Evolutionary conservation across 2,888 invertebrate genomes (phyloP).

Genomic region (Petrophora chlorosata): DNA sequence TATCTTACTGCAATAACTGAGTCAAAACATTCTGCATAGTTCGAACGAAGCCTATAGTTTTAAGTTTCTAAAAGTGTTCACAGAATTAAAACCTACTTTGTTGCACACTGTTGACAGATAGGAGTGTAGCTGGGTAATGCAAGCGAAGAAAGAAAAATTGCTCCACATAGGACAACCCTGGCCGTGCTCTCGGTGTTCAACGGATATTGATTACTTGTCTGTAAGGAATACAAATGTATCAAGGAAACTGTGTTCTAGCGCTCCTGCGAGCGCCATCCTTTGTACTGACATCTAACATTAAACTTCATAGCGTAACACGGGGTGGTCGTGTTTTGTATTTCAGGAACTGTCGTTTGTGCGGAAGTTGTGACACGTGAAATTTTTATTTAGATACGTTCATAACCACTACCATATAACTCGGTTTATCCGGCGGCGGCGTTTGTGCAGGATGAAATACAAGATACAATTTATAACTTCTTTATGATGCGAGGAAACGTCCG

Average conservation of each 20-base stretch:
- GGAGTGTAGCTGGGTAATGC: too few relatives aligned
- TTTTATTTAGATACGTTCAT: constrained; percentile 30
- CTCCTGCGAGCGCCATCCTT: constrained; percentile 64
- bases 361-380: constrained; percentile 27
- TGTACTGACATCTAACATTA: constrained; percentile 71
- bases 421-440: constrained; percentile 9
- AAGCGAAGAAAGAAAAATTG: constrained; percentile 55
- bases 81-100: too few relatives aligned
- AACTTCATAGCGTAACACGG: constrained; percentile 66
- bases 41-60: too few relatives aligned
- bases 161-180: constrained; percentile 58
- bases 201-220: constrained; percentile 80
- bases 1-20: too few relatives aligned
- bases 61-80: too few relatives aligned
- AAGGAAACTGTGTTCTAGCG: constrained; percentile 65
- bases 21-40: too few relatives aligned
- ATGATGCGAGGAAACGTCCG: constrained; percentile 49
- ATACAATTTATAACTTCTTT: constrained; percentile 38
- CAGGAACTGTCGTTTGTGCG: constrained; percentile 33
- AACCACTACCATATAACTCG: constrained; percentile 18
- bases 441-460: constrained; percentile 37
- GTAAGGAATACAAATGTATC: constrained; percentile 82
- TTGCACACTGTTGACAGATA: too few relatives aligned
- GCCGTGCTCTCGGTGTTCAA: constrained; percentile 64
- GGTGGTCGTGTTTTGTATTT: constrained; percentile 49